Evolutionary conservation across 2,888 invertebrate species (phyloP).

Genomic region (Amitus sp.): DNA sequence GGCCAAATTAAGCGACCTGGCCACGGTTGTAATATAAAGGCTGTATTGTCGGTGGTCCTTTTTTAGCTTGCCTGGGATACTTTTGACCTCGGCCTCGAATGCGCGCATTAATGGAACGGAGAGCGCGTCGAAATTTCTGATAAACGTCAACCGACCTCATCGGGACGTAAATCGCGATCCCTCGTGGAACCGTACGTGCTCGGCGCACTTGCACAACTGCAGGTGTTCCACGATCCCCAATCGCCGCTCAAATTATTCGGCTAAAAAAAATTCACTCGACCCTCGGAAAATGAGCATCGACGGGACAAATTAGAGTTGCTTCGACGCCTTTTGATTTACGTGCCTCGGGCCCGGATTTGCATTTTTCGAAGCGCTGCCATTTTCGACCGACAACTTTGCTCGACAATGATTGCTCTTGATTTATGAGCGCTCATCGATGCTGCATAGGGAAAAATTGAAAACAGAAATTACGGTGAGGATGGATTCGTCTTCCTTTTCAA

Average conservation of each 20-base stretch:
- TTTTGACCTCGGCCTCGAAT: slow-evolving; percentile 19
- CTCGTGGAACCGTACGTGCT: slow-evolving; percentile 22
- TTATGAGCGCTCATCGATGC: slow-evolving; percentile 45
- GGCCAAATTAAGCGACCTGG: slow-evolving; percentile 33
- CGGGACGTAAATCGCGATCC: slow-evolving; percentile 7
- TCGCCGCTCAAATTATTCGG: slow-evolving; percentile 13
- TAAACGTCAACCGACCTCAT: slow-evolving; percentile 28
- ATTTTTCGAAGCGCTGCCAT: slow-evolving; percentile 23
- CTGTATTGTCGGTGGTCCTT: slow-evolving; percentile 32
- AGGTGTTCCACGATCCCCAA: neutral
- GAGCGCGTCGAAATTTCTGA: slow-evolving; percentile 36
- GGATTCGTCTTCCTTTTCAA: too few relatives aligned
- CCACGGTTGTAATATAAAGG: slow-evolving; percentile 34
- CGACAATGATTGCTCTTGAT: slow-evolving; percentile 52
- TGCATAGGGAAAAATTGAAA: too few relatives aligned
- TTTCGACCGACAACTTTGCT: slow-evolving; percentile 47
- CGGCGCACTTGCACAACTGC: slow-evolving; percentile 25
- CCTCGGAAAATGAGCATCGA: too few relatives aligned
- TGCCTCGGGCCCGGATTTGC: neutral
- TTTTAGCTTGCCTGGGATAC: slow-evolving; percentile 12
- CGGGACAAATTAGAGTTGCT: slow-evolving; percentile 8
- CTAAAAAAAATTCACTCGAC: too few relatives aligned
- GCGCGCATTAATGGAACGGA: slow-evolving; percentile 31
- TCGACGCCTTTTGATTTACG: slow-evolving; percentile 6
- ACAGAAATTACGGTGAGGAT: too few relatives aligned